Percentiles rank a stretch among this genome's conserved stretches.
phyloP scores from a whole-genome alignment of 1,140 invertebrate species.

The Littorina saxatilis region DNA sequence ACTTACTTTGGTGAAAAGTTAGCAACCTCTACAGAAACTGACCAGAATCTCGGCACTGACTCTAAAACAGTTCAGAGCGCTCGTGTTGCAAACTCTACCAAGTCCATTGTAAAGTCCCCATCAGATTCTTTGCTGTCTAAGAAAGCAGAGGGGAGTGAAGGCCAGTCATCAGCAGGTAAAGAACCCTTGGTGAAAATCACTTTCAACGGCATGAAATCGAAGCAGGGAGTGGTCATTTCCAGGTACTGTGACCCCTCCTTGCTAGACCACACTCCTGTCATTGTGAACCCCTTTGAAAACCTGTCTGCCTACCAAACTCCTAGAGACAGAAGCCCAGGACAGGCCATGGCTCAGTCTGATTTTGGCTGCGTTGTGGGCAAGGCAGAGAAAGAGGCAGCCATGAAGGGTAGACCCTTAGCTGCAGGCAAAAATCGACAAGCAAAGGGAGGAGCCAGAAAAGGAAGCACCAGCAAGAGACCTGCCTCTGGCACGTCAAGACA shows the following conservation, averaged over 20 bases:
- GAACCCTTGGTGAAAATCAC: conserved; percentile 45
- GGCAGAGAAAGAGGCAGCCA: conserved; percentile 43
- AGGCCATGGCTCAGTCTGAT: conserved; percentile 49
- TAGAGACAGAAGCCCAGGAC: conserved; percentile 6
- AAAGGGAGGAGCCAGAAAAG: conserved; percentile 50
- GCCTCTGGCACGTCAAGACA: conserved; percentile 49
- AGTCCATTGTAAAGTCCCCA: neutral
- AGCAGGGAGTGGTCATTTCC: neutral
- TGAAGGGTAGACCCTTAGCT: conserved; percentile 40
- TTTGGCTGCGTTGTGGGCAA: conserved; percentile 61
- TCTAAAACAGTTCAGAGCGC: neutral
- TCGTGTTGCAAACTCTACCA: neutral
- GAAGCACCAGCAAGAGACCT: conserved; percentile 53
- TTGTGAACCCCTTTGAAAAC: conserved; percentile 69
- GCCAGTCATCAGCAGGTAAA: neutral
- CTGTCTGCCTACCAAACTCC: conserved; percentile 9
- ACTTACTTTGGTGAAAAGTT: no score
- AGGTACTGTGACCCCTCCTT: neutral
- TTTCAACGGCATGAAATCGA: conserved; percentile 1
- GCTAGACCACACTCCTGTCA: conserved; percentile 56
- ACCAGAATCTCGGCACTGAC: neutral
- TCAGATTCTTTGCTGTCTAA: neutral
- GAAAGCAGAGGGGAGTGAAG: neutral
- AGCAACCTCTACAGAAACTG: no score
- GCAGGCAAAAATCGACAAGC: conserved; percentile 48